Evolutionary conservation across 2,113 vertebrate genomes (phyloP).

Genomic region (Amphilophus citrinellus): DNA sequence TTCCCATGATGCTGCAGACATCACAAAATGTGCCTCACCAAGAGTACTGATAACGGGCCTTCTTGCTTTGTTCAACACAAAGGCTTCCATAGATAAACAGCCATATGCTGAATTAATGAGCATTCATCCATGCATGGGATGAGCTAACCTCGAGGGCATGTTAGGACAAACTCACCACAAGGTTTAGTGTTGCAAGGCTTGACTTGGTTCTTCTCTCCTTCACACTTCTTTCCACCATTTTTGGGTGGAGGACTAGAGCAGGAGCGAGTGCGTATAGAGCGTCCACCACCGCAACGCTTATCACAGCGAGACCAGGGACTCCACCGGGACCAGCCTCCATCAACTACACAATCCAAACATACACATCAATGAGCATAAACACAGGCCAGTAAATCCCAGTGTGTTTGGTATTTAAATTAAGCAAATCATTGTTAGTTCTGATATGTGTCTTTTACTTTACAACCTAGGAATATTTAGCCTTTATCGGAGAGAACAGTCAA

Average conservation of each 20-base stretch:
- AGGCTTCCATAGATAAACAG: neutral
- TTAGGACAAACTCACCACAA: slow-evolving; percentile 80
- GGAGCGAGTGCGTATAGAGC: slow-evolving; percentile 85
- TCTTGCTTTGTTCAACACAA: slow-evolving; percentile 1
- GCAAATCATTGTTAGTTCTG: neutral
- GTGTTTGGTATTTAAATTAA: no score
- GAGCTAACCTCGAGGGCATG: neutral
- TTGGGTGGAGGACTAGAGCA: slow-evolving; percentile 92
- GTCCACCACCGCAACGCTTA: slow-evolving; percentile 85
- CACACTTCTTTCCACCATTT: slow-evolving; percentile 86
- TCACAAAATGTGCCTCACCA: neutral
- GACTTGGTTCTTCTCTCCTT: slow-evolving; percentile 86
- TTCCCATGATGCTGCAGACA: slow-evolving; percentile 5
- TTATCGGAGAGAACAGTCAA: no score
- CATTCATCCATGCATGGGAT: neutral
- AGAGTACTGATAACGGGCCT: slow-evolving; percentile 8
- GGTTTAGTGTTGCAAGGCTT: slow-evolving; percentile 87
- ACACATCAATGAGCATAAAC: neutral
- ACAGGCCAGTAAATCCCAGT: neutral
- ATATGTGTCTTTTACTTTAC: no score
- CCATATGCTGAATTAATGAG: slow-evolving; percentile 11
- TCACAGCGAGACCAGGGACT: slow-evolving; percentile 91
- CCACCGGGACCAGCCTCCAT: slow-evolving; percentile 90
- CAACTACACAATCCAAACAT: slow-evolving; percentile 71
- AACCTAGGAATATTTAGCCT: no score